Conservation (phyloP, 1,140 invertebrate genomes). For the Zaprionus taronus region DNA sequence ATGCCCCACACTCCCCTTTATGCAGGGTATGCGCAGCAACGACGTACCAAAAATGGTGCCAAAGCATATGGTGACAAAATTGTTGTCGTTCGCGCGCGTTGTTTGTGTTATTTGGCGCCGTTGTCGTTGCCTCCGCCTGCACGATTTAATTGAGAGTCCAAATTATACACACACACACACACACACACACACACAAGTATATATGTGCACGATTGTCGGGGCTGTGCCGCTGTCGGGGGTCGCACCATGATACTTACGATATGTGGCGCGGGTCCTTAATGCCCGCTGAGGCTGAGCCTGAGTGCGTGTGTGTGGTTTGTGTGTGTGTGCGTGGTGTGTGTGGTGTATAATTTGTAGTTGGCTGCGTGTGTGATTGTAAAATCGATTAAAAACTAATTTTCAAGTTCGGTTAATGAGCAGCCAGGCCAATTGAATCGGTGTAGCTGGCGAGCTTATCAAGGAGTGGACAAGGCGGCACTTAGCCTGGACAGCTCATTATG, state of each 20-base stretch:
- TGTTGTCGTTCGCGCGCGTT: constrained; percentile 46
- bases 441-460: neutral
- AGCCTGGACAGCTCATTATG: constrained; percentile 45
- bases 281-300: neutral
- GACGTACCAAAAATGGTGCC: constrained; percentile 64
- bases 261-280: constrained; percentile 14
- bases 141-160: constrained; percentile 81
- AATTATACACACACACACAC: constrained; percentile 56
- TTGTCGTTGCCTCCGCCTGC: constrained; percentile 60
- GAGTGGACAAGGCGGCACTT: constrained; percentile 26
- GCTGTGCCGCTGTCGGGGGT: constrained; percentile 15
- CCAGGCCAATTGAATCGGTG: constrained; percentile 1
- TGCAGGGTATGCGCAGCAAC: constrained; percentile 26
- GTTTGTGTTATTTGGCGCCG: constrained; percentile 53
- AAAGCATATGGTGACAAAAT: constrained; percentile 80
- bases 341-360: constrained; percentile 57
- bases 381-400: constrained; percentile 84
- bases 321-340: constrained; percentile 10
- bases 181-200: neutral
- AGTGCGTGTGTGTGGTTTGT: neutral
- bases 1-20: neutral
- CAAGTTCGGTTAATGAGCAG: constrained; percentile 49
- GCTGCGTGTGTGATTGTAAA: constrained; percentile 69
- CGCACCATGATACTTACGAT: constrained; percentile 9
- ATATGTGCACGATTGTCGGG: constrained; percentile 23